These are phyloP conservation scores for Epizoanthus scotinus DNA, from an alignment of 92 coral and sea anemone genomes.

Conservation along the genomic window DNA sequence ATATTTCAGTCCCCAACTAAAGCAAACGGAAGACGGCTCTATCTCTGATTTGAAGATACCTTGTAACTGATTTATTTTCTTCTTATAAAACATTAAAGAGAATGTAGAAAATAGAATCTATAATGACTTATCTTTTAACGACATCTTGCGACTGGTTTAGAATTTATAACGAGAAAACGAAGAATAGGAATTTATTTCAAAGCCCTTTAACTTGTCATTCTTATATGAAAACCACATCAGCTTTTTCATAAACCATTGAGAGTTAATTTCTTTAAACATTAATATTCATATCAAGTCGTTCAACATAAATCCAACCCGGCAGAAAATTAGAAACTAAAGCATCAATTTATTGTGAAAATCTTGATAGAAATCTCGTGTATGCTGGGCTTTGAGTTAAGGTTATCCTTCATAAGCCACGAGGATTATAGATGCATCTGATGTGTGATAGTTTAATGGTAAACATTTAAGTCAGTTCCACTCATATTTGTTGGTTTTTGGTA, in stretches of 20 bases:
- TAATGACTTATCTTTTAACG: background rate
- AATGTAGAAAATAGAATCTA: constrained; percentile 3
- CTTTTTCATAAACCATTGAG: too few relatives aligned
- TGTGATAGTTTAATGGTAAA: constrained; percentile 4
- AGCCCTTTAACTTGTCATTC: background rate
- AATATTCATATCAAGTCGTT: background rate
- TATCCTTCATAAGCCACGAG: too few relatives aligned
- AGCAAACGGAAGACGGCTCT: too few relatives aligned
- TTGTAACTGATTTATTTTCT: constrained; percentile 15
- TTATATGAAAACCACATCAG: too few relatives aligned
- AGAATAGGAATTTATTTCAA: background rate
- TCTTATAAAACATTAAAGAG: constrained; percentile 41
- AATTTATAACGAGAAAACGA: background rate
- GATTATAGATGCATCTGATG: too few relatives aligned
- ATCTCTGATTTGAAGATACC: too few relatives aligned
- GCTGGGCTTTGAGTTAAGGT: too few relatives aligned
- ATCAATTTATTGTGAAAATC: too few relatives aligned
- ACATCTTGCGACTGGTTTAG: background rate
- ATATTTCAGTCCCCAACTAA: too few relatives aligned
- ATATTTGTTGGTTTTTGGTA: constrained; percentile 33
- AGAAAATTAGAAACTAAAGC: background rate
- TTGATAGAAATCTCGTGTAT: too few relatives aligned
- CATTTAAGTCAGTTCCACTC: constrained; percentile 3
- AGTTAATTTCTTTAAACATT: background rate
- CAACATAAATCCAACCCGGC: background rate